Base-by-base conservation (phyloP, 2,797 vertebrate species). In the Tiaroga cobitis region DNA sequence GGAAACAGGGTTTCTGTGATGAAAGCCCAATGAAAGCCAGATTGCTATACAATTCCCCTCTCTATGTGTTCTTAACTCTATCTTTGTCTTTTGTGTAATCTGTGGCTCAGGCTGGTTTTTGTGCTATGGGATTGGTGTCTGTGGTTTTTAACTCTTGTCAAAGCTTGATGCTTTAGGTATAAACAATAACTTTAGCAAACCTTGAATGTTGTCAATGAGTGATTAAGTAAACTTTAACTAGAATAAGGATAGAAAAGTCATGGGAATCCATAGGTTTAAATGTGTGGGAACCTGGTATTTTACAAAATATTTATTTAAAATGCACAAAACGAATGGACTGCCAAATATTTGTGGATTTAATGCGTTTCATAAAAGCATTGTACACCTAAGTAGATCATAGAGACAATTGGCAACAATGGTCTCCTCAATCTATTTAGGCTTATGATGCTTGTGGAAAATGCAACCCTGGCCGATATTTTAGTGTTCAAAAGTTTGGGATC, bases 21-120 rank as follows among this genome's bases (percentile, higher is more conserved):
- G 46, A 72, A 29, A 19, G 2, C 37, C 15, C 39, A 37, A 24
- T 54, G 49, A 54, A 75, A 32, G 43, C 32, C 63, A 65, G 72
- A 26, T 63, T 67, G 43, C 43, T 72, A 11, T 78, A 51, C 3
- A 4, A 18, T 37, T 74, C 70, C 26, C 24, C 26, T 74, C 46
- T 86, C 15, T 80, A 51, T 69, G 37, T 13, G 39, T 69, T 61
- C 39, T 73, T 32, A 37, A 65, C 67, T 83, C 73, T 49, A 34
- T 83, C 68, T 82, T 81, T 85, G 29, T 49, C 78, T 54, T 83
- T 70, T 72, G 59, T 76, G 70, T 76, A 37, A 59, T 39, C 72
- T 77, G 41, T 75, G 41, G 41, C 46, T 29, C 32, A 82, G 75
- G 75, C 49, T 88, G 76, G 63, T 46, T 83, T 79, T 81, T 51